Evolutionary conservation across 2,113 vertebrate genomes (phyloP), one percentile per base, ranked within the genome.

Genomic region (Lophura nycthemera): DNA sequence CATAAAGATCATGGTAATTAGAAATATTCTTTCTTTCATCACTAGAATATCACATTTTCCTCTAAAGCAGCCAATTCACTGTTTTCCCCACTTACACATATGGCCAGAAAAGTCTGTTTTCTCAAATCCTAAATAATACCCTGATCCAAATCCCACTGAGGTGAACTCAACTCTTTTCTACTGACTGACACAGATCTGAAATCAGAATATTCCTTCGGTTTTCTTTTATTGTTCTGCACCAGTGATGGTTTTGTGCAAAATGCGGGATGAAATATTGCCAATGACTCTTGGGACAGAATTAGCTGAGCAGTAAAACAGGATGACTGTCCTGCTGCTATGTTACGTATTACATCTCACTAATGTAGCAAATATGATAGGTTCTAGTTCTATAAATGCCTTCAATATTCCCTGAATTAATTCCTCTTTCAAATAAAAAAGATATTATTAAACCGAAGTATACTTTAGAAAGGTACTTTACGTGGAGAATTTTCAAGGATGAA

Each of bases 111-210:
- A 6, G 16, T 72, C 48, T 85, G 13, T 63, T 90, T 90, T 90
- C 72, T 87, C 78, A 85, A 90, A 91, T 92, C 78, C 78, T 87
- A 65, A 75, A 24, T 81, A 86, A 96, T 83, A 76, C 32, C 57
- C 76, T 89, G 74, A 72, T 77, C 40, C 18, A 63, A 88, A 85
- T 89, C 81, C 92, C 65, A 54, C 34, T 9, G 4, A 95, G 94
- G 63, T 66, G 54, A 91, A 25, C 63, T 50, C 32, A 56, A 38
- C 19, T 59, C 13, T 70, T 73, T 73, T 67, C 24, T 45, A 25
- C 14, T 82, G 76, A 70, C 19, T 50, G 15, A 40, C 7, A 20
- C 13, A 93, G 83, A 74, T 67, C 60, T 83, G 54, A 88, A 88
- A 80, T 64, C 70, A 75, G 89, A 38, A 63, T 3, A 12, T 75